Evolutionary conservation across 2,797 vertebrate genomes (phyloP), one percentile per base, ranked within the genome.

Genomic region (Protonibea diacanthus): DNA sequence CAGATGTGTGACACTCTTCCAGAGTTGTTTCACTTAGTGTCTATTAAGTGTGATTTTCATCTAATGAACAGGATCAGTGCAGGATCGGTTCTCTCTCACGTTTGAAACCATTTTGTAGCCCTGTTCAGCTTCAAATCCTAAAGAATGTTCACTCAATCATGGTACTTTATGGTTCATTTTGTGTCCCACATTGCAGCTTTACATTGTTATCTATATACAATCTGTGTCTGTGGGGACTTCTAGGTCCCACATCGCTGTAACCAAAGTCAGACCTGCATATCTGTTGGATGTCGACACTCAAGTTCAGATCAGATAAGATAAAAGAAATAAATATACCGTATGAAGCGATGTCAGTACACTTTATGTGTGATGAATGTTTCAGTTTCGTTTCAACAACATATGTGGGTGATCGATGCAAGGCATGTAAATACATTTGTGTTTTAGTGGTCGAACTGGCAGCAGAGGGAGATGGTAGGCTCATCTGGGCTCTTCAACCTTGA

Each of bases 1-100:
- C 71, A 84, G 44, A 72, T 82, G 44, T 25, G 21, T 49, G 29
- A 51, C 21, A n/a, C 4, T 3, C 1, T 13, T 15, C 33, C 66
- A 53, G 44, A 44, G 44, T n/a, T 38, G 57, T 8, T 61, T 63
- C 29, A 33, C 23, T 55, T 2, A 27, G 33, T 49, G 27, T 69
- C 23, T 27, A 3, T 15, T 47, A 40, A 38, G 12, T 45, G 12
- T 21, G 2, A 61, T 61, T 21, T 23, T 42, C 12, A 29, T n/a
- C 29, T 44, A 44, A 60, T 70, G 29, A 51, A 48, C 18, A 18
- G 49, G 20, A 68, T 38, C 29, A 6, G 3, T 42, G 18, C 27
- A 25, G 5, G 15, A 23, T 15, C n/a, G 6, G 11, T 69, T 51
- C 52, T 56, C 18, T 15, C 5, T 27, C 2, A 5, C 33, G 68